Conservation (phyloP, 2,113 vertebrate species). For the Mobula hypostoma region DNA sequence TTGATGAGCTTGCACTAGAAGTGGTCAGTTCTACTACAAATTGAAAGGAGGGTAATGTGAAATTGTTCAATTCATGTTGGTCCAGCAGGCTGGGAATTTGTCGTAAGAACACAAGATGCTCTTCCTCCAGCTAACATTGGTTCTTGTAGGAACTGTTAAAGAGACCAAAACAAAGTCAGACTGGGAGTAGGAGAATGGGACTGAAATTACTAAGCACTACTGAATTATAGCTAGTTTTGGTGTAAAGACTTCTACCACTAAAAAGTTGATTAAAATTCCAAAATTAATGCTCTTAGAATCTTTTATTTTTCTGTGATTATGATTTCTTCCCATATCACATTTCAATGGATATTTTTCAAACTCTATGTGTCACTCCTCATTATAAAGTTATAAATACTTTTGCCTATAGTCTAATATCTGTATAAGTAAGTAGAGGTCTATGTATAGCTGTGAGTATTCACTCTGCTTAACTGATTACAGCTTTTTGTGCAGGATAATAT, state of each 20-base stretch:
- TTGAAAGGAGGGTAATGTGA: no score
- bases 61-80: no score
- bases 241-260: not conserved
- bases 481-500: not conserved
- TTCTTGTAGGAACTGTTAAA: no score
- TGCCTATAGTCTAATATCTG: not conserved
- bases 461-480: not conserved
- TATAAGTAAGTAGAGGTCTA: not conserved
- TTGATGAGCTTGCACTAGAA: no score
- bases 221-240: not conserved
- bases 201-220: not conserved
- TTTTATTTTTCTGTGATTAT: not conserved
- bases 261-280: not conserved
- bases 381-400: not conserved
- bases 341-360: not conserved
- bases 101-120: no score
- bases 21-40: no score
- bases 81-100: no score
- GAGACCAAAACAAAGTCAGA: no score
- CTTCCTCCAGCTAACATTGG: no score
- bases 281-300: not conserved
- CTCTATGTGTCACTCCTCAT: not conserved
- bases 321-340: not conserved
- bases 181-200: not conserved
- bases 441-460: not conserved